Conservation (phyloP, 2,888 invertebrate genomes). For the Pomacea canaliculata region DNA sequence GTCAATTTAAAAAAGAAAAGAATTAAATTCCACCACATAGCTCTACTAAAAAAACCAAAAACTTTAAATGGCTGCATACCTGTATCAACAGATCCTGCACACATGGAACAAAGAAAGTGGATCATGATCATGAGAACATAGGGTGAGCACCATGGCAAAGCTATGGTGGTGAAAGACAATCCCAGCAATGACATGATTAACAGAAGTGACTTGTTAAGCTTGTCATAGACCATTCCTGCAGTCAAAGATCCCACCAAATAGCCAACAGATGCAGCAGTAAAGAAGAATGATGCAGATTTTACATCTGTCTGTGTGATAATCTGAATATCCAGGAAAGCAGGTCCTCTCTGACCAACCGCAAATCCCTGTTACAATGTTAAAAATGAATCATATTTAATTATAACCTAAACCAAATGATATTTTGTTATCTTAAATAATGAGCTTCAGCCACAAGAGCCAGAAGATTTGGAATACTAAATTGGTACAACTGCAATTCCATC, state of each 20-base stretch:
- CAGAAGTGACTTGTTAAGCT: conserved; percentile 44
- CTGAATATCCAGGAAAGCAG: conserved; percentile 67
- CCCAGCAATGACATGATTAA: conserved; percentile 53
- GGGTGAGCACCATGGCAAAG: conserved; percentile 67
- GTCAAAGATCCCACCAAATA: conserved; percentile 68
- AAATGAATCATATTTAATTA: background rate
- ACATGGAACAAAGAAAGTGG: conserved; percentile 57
- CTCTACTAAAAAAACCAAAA: too few relatives aligned
- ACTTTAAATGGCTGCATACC: conserved; percentile 28
- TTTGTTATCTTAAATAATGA: background rate
- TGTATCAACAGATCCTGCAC: conserved; percentile 64
- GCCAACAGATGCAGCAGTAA: conserved; percentile 66
- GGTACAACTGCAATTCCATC: too few relatives aligned
- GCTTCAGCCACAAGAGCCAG: background rate
- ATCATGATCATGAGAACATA: conserved; percentile 58
- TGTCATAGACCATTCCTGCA: conserved; percentile 58
- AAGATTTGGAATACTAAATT: background rate
- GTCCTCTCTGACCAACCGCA: conserved; percentile 67
- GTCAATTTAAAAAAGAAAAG: too few relatives aligned
- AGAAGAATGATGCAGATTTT: conserved; percentile 63
- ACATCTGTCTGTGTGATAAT: conserved; percentile 59
- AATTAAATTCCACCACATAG: too few relatives aligned
- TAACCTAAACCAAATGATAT: too few relatives aligned
- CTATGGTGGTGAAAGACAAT: conserved; percentile 62
- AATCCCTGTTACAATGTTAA: conserved; percentile 64